These are phyloP conservation scores for Megastigmus dorsalis DNA, from an alignment of 2,888 invertebrate genomes.

Conservation along the genomic window DNA sequence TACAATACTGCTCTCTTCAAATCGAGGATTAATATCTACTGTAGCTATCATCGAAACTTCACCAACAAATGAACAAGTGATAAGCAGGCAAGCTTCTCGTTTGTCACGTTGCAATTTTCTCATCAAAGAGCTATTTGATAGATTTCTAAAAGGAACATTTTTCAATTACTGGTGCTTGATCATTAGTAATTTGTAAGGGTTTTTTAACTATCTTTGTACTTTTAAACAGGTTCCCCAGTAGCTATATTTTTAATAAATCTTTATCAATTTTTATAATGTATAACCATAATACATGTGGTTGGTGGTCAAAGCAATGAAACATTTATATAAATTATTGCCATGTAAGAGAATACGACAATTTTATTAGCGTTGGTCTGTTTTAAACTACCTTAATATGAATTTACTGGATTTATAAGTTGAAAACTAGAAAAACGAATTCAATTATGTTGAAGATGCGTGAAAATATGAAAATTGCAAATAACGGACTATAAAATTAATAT, in stretches of 20 bases:
- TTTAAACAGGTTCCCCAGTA: background rate
- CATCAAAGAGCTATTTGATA: background rate
- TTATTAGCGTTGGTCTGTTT: no score
- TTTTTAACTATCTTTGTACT: constrained; percentile 3
- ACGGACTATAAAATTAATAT: no score
- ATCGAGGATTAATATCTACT: constrained; percentile 22
- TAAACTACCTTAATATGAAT: no score
- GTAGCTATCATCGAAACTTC: constrained; percentile 11
- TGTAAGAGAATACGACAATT: no score
- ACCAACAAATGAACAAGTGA: constrained; percentile 35
- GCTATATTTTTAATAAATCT: background rate
- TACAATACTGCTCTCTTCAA: background rate
- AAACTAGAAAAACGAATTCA: no score
- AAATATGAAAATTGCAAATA: no score
- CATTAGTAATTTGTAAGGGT: background rate
- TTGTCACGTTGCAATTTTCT: background rate
- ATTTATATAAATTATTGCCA: no score
- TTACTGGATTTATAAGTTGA: no score
- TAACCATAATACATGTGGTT: no score
- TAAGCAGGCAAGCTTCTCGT: background rate
- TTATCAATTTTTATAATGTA: background rate
- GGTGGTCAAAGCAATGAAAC: no score
- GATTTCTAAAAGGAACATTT: background rate
- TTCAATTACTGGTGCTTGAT: background rate
- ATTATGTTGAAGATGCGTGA: no score